Evolutionary conservation across 2,797 vertebrate genomes (phyloP).

Genomic region (Acanthiza pusilla): DNA sequence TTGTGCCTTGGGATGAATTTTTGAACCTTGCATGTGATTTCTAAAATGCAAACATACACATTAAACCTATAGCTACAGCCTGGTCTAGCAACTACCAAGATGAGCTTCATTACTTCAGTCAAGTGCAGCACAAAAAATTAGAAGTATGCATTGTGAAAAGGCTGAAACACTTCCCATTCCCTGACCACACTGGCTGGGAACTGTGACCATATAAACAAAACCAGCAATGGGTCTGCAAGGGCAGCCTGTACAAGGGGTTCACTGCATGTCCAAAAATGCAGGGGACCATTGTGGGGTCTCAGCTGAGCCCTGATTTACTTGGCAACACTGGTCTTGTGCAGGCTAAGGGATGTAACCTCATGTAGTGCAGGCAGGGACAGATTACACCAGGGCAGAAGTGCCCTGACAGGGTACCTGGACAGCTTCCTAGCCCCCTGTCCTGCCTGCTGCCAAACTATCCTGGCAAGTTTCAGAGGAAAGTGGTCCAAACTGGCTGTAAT

Average conservation of each 20-base stretch:
- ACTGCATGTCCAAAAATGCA: too few species aligned
- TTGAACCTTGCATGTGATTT: background rate
- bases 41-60: background rate
- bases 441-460: background rate
- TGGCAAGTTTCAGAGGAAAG: background rate
- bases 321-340: background rate
- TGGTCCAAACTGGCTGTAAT: background rate
- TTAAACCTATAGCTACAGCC: background rate
- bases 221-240: background rate
- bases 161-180: background rate
- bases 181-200: background rate
- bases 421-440: background rate
- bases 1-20: background rate
- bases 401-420: background rate
- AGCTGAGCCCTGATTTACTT: background rate
- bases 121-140: background rate
- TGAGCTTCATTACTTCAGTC: background rate
- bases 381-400: background rate
- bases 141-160: background rate
- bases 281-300: background rate
- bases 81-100: background rate
- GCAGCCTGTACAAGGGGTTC: too few species aligned
- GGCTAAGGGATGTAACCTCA: background rate
- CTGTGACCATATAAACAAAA: background rate
- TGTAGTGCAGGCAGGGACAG: background rate